phyloP scores from a whole-genome alignment of 1,140 invertebrate genomes.

The Pogonognathellus flavescens region DNA sequence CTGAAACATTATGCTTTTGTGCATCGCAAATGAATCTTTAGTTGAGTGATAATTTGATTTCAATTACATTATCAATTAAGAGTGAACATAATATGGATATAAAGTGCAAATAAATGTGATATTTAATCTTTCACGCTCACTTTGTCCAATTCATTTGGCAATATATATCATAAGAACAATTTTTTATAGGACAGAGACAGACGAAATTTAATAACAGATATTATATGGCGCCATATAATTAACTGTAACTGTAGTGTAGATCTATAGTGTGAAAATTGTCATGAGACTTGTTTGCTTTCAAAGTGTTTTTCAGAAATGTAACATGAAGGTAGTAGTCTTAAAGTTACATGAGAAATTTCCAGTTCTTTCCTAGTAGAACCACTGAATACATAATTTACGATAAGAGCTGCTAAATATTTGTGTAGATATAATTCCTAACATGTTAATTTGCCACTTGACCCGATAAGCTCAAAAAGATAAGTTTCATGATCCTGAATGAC shows the following conservation, averaged over 20 bases:
- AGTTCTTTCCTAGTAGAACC: not conserved
- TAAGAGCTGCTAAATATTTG: conserved; percentile 43
- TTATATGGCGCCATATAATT: conserved; percentile 12
- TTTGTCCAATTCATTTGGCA: conserved; percentile 33
- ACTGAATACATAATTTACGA: not conserved
- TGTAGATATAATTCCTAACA: conserved; percentile 3
- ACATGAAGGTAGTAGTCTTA: too few relatives aligned
- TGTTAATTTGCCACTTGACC: conserved; percentile 40
- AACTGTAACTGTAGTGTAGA: not conserved
- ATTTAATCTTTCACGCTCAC: not conserved
- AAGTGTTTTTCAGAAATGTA: not conserved
- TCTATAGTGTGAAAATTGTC: not conserved
- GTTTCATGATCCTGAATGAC: conserved; percentile 9
- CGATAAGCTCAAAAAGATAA: conserved; percentile 36
- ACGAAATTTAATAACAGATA: not conserved
- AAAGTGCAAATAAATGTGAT: conserved; percentile 12
- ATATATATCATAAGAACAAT: not conserved
- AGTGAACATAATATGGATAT: not conserved
- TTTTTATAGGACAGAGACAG: too few relatives aligned
- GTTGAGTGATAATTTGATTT: conserved; percentile 38
- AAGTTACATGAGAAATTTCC: not conserved
- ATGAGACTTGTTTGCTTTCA: not conserved
- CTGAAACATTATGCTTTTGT: not conserved
- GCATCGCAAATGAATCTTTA: not conserved
- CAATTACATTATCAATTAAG: conserved; percentile 36